Conservation (phyloP, 2,113 vertebrate genomes). For the Phrynocephalus versicolor region DNA sequence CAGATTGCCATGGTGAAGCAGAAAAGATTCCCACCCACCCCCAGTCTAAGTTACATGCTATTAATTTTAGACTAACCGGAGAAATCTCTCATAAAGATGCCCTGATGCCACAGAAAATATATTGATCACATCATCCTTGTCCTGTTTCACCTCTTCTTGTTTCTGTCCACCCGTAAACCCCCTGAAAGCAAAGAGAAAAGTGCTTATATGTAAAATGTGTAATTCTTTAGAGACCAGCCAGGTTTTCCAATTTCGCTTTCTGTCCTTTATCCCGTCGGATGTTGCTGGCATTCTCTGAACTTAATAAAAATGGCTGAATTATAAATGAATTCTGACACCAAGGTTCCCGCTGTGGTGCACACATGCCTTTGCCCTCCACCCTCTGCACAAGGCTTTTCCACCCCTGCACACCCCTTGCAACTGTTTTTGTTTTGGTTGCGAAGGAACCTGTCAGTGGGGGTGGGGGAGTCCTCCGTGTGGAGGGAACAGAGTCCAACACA, state of each 20-base stretch:
- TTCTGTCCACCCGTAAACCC: conserved; percentile 90
- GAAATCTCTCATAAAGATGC: conserved; percentile 95
- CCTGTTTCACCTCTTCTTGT: conserved; percentile 87
- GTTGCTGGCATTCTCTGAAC: background rate
- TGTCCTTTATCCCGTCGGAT: background rate
- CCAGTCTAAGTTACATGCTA: background rate
- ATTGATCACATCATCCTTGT: conserved; percentile 94
- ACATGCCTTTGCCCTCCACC: too few relatives aligned
- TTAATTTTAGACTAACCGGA: conserved; percentile 81
- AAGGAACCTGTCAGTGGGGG: too few relatives aligned
- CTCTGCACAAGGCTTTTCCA: too few relatives aligned
- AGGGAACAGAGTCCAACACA: too few relatives aligned
- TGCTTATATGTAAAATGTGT: background rate
- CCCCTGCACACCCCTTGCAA: too few relatives aligned
- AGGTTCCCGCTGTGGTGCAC: too few relatives aligned
- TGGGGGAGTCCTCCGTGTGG: too few relatives aligned
- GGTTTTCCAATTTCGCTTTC: background rate
- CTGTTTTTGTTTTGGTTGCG: too few relatives aligned
- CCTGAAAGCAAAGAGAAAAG: conserved; percentile 66
- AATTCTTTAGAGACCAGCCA: background rate
- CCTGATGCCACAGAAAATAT: conserved; percentile 98
- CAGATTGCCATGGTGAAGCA: background rate
- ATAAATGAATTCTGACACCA: background rate
- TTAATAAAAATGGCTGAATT: background rate
- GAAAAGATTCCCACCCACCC: background rate